phyloP scores from a whole-genome alignment of 2,113 vertebrate species.

The Spilogale gracilis region DNA sequence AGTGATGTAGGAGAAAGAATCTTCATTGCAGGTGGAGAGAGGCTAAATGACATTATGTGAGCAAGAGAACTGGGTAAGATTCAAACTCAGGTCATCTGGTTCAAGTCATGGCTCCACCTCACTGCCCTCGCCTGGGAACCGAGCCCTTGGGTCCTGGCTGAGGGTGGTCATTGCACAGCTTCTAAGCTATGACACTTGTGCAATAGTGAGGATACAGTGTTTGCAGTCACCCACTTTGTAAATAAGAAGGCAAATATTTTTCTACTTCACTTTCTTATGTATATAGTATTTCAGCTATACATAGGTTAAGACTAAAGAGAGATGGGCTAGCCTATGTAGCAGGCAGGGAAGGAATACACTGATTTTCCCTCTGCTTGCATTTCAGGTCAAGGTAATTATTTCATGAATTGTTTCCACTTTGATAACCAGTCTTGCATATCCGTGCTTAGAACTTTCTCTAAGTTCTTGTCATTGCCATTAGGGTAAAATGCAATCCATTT shows the following conservation, averaged over 20 bases:
- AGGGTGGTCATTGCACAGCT: background rate
- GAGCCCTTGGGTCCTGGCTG: background rate
- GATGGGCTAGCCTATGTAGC: slow-evolving; percentile 25
- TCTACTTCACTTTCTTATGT: slow-evolving; percentile 17
- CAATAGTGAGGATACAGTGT: background rate
- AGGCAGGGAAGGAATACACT: background rate
- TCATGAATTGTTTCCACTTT: background rate
- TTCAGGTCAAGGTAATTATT: slow-evolving; percentile 53
- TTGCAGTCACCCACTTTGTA: background rate
- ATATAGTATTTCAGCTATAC: slow-evolving; percentile 44
- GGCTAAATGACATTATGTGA: background rate
- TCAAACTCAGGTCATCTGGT: background rate
- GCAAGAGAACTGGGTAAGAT: background rate
- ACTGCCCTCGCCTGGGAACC: background rate
- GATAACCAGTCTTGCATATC: background rate
- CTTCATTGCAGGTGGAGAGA: background rate
- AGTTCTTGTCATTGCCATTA: background rate
- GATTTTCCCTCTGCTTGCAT: slow-evolving; percentile 10
- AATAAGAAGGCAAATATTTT: slow-evolving; percentile 76
- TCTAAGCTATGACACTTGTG: background rate
- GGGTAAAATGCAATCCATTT: background rate
- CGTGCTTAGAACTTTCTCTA: background rate
- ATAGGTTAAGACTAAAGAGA: background rate
- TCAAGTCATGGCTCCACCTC: background rate
- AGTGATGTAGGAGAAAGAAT: background rate